A percentile compares a stretch with the other conserved stretches of the same genome.
Conservation (phyloP, 2,888 invertebrate species). For the Rotaria macrura region DNA sequence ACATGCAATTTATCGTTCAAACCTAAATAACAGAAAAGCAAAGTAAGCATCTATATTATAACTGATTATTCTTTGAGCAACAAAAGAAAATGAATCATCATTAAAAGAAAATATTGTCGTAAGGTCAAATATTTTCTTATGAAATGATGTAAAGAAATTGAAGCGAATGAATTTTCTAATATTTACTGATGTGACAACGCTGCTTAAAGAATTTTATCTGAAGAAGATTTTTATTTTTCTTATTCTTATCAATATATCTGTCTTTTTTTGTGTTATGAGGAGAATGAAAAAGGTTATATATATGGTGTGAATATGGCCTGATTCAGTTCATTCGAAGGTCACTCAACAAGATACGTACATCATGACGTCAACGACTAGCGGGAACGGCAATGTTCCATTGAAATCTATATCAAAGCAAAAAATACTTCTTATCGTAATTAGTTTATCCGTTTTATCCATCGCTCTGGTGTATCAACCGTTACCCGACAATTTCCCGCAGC, state of each 20-base stretch:
- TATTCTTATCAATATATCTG: background rate
- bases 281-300: background rate
- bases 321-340: background rate
- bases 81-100: background rate
- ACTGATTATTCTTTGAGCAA: background rate
- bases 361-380: background rate
- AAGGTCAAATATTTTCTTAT: background rate
- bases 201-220: background rate
- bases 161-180: background rate
- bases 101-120: background rate
- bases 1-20: no score
- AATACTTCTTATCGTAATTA: background rate
- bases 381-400: no score
- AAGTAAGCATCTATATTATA: background rate
- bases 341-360: background rate
- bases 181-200: background rate
- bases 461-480: constrained; percentile 25
- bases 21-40: background rate
- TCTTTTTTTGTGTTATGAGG: background rate
- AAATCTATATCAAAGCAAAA: background rate
- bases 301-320: background rate
- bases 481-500: constrained; percentile 31
- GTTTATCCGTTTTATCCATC: background rate
- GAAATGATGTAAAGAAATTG: background rate
- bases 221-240: background rate